Base-by-base conservation (phyloP, 1,140 invertebrate species). In the Hypothenemus hampei region DNA sequence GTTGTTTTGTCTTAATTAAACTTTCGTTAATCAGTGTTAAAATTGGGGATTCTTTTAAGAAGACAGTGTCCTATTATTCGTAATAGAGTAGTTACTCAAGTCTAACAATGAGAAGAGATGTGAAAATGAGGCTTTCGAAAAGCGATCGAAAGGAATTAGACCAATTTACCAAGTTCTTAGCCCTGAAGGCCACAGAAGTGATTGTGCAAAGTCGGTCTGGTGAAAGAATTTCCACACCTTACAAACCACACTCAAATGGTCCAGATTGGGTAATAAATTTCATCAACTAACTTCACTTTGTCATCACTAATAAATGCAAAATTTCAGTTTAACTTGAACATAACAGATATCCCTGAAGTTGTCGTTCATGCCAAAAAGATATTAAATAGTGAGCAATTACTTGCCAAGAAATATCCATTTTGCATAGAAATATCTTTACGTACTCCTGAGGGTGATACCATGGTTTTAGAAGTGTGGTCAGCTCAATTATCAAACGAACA, bases 341-440 rank as follows among this genome's bases (percentile, higher is more conserved):
- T 92, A 41, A 78, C 82, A 45, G 89, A 93, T 69, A 72, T 88
- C 49, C 81, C 84, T 6, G 89, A 92, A 63, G 86, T 92, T 16
- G 70, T 83, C 21, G 72, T 75, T 2, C 86, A 90, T 69, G 81
- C 88, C 13, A 90, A 89, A 66, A 81, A 78, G 63, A 83, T 80
- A 3, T 63, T 90, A 10, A 77, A 76, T 23, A 78, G 79, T 33
- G 81, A 83, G 43, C 71, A 79, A 50, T 73, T 80, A 5, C 73
- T 71, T 59, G 74, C 79, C 24, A 75, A 78, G 7, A 74, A 85
- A 60, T 44, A 36, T 21, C 85, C 85, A 10, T 67, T 95, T 8
- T 92, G 91, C 67, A 83, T 96, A 31, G 94, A 97, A 78, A 96
- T 96, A 47, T 93, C 90, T 0, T 75, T 97, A 8, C 82, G 84